phyloP scores from a whole-genome alignment of 2,888 invertebrate species.

The Ganaspis brasiliensis region DNA sequence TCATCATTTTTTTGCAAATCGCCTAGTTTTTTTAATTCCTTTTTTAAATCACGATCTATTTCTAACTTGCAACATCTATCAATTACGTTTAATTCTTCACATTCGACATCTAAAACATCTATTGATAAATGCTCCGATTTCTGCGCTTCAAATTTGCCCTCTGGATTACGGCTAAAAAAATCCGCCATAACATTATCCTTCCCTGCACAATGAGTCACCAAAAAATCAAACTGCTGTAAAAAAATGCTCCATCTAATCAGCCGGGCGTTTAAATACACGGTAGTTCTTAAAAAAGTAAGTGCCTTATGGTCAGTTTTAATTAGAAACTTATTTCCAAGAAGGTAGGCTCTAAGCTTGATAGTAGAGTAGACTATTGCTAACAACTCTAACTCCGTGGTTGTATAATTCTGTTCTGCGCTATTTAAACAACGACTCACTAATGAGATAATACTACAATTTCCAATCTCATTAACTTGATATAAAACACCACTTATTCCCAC shows the following conservation, averaged over 20 bases:
- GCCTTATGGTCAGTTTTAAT: conserved; percentile 67
- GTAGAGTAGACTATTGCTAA: conserved; percentile 63
- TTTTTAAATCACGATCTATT: too few species aligned
- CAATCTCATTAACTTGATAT: conserved; percentile 44
- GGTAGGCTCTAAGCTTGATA: conserved; percentile 65
- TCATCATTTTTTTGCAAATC: too few species aligned
- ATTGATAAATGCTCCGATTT: too few species aligned
- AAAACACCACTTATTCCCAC: conserved; percentile 53
- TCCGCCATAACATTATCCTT: conserved; percentile 58
- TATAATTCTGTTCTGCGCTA: conserved; percentile 59
- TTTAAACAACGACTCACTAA: conserved; percentile 55
- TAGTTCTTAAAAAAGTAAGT: conserved; percentile 64
- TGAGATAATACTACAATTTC: conserved; percentile 23
- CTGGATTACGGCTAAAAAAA: conserved; percentile 52
- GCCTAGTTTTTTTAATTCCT: too few species aligned
- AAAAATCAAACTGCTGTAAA: conserved; percentile 65
- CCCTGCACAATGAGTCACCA: conserved; percentile 61
- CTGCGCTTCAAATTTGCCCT: neutral
- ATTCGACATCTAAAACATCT: too few species aligned
- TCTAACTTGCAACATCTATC: too few species aligned
- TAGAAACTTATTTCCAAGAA: conserved; percentile 57
- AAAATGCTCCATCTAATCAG: conserved; percentile 66
- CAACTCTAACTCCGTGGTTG: conserved; percentile 64
- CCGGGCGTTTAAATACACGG: conserved; percentile 61
- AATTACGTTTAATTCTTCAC: too few species aligned